Conservation (phyloP, 2,113 vertebrate species). For the Colaptes auratus region DNA sequence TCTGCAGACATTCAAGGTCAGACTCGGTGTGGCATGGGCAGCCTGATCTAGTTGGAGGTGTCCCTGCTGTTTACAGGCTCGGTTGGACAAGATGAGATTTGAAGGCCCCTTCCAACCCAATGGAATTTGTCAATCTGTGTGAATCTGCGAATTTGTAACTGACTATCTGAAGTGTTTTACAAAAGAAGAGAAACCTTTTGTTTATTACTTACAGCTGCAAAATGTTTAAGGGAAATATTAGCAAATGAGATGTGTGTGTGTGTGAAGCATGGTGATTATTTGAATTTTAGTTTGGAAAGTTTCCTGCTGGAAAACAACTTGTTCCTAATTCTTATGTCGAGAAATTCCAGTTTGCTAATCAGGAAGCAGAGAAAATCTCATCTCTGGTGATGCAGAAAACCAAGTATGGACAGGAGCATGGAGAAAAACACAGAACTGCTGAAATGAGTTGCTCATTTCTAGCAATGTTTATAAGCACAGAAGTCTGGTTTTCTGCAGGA, state of each 20-base stretch:
- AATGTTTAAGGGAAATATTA: background rate
- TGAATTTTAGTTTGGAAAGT: background rate
- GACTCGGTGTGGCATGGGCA: too few species aligned
- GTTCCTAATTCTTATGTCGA: background rate
- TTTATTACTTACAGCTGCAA: background rate
- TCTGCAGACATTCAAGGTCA: too few species aligned
- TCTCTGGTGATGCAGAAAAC: background rate
- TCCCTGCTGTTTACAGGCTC: too few species aligned
- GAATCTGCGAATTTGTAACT: background rate
- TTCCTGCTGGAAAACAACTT: background rate
- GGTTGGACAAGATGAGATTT: too few species aligned
- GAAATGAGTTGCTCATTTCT: background rate
- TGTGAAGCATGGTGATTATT: background rate
- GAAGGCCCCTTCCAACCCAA: too few species aligned
- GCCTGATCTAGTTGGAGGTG: too few species aligned
- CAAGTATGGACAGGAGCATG: rapidly evolving
- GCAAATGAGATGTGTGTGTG: background rate
- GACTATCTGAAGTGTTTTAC: background rate
- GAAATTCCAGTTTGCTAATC: background rate
- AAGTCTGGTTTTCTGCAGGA: background rate
- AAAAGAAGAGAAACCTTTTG: background rate
- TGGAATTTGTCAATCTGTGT: too few species aligned
- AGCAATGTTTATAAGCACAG: background rate
- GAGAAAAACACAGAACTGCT: background rate
- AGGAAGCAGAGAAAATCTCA: background rate